Base-by-base conservation (phyloP, 2,888 invertebrate genomes). In the Acleris emargana region DNA sequence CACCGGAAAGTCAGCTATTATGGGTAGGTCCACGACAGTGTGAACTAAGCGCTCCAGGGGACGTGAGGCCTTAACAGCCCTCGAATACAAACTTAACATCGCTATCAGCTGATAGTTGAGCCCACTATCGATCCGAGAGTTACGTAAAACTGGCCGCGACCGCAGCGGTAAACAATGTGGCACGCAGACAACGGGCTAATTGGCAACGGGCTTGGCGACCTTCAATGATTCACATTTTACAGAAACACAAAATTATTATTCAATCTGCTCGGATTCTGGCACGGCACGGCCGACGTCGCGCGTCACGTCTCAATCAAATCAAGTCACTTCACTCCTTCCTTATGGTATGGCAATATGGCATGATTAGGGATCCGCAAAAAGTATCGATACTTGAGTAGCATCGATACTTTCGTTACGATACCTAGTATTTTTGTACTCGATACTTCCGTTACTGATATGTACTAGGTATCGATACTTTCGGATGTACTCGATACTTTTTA, bases 1-100 rank as follows among this genome's bases (percentile, higher is more conserved):
- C 9, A 97, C 93, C 5, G 88, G 85, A 77, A 95, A 95, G 70
- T 97, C 96, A 28, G 94, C 89, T 17, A 97, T 83, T 72, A 94
- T 94, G 43, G 94, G 87, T 58, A 94, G 90, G 45, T 95, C 94
- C 16, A 97, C 94, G 51, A 97, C 93, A 64, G 95, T 95, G 58
- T 94, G 93, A 61, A 94, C 75, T 72, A 90, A 91, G 80, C 95
- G 89, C 75, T 82, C 79, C 69, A 69, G 55, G 47, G 59, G 82
- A 63, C 76, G 88, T 72, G 84, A 91, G 74, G 73, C 86, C 75
- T 96, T 94, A 64, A 96, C 93, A 18, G 76, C 70, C 62, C 75
- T 79, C 53, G 78, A 69, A 69, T 82, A 81, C 58, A 83, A 72
- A 66, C 74, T 78, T 72, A 86, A 72, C 87, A 87, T 75, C 71